These are phyloP conservation scores for Aramus guarauna DNA, from an alignment of 2,113 vertebrate genomes.

Conservation along the genomic window DNA sequence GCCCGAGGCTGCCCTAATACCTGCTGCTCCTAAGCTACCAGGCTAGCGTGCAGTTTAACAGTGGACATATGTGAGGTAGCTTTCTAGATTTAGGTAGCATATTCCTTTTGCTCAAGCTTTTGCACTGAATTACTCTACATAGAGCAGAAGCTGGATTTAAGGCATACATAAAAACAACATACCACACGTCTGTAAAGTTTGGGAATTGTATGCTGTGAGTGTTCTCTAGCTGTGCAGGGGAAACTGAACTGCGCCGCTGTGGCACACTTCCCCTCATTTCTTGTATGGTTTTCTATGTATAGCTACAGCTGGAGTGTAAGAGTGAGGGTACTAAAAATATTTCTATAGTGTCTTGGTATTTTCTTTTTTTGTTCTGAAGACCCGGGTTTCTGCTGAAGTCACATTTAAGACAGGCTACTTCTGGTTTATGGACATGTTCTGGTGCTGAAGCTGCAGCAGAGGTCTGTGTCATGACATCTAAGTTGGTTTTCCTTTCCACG, in stretches of 20 bases:
- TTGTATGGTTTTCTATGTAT: fast-evolving
- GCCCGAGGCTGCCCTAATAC: neutral
- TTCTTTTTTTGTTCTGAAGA: neutral
- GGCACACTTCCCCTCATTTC: neutral
- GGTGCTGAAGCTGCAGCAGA: neutral
- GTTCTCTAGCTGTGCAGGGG: neutral
- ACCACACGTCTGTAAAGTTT: neutral
- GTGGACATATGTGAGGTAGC: neutral
- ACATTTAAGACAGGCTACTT: neutral
- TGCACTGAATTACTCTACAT: neutral
- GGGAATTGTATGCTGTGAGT: neutral
- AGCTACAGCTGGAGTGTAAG: neutral
- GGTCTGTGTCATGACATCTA: neutral
- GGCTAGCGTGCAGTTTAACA: fast-evolving
- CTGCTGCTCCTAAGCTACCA: neutral
- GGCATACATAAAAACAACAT: fast-evolving
- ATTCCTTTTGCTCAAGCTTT: neutral
- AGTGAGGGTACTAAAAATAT: neutral
- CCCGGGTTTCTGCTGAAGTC: neutral
- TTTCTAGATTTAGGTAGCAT: neutral
- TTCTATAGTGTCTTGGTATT: neutral
- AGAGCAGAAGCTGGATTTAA: neutral
- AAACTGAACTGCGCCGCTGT: neutral
- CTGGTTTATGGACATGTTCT: neutral
- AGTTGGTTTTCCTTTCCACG: neutral